Evolutionary conservation across 1,140 invertebrate genomes (phyloP).

Genomic region (Zaprionus ornatus): DNA sequence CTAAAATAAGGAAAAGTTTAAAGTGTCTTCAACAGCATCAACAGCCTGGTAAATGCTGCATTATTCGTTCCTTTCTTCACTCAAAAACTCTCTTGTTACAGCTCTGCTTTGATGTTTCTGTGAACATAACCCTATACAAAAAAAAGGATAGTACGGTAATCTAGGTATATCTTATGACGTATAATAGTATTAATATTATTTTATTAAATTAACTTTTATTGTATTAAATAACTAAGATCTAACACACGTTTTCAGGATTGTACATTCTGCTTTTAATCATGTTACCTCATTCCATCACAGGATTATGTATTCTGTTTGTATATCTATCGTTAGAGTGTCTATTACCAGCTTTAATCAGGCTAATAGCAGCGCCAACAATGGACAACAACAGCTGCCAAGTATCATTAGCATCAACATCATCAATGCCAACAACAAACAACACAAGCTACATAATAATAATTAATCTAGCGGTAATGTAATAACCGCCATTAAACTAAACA

Average conservation of each 20-base stretch:
- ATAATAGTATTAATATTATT: too few species aligned
- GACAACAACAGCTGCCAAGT: background rate
- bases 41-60: too few species aligned
- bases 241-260: background rate
- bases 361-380: constrained; percentile 58
- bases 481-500: constrained; percentile 77
- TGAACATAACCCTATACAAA: too few species aligned
- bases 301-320: constrained; percentile 1
- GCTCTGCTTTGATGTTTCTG: too few species aligned
- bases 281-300: background rate
- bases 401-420: constrained; percentile 36
- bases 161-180: too few species aligned
- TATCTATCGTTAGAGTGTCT: background rate
- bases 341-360: constrained; percentile 56
- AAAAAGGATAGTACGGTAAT: too few species aligned
- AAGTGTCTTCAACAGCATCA: too few species aligned
- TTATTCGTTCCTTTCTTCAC: too few species aligned
- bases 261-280: background rate
- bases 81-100: too few species aligned
- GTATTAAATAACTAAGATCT: background rate
- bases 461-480: constrained; percentile 72
- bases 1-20: too few species aligned
- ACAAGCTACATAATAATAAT: constrained; percentile 45
- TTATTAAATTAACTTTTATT: too few species aligned
- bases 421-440: constrained; percentile 18